A percentile compares a stretch with the other conserved stretches of the same genome.
These are phyloP conservation scores for Acanthaster planci DNA, from an alignment of 35 echinoderm and acorn worm species.

Conservation along the genomic window DNA sequence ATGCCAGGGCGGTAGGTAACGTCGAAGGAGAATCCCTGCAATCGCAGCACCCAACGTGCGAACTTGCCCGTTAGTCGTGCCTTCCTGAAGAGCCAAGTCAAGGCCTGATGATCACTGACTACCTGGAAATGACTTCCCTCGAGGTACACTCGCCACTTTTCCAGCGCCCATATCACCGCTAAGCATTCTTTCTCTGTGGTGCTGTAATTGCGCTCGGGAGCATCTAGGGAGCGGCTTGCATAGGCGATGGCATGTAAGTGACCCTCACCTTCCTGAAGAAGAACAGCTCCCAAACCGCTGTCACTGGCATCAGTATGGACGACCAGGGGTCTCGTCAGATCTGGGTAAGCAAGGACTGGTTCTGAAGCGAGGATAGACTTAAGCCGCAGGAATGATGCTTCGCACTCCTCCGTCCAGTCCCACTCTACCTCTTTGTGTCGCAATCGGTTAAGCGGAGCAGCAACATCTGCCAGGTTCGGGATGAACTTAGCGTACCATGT, in stretches of 20 bases:
- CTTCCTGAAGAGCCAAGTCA: constrained; percentile 44
- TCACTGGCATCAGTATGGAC: constrained; percentile 51
- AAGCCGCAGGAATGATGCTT: not conserved
- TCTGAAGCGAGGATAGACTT: constrained; percentile 23
- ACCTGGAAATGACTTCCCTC: constrained; percentile 38
- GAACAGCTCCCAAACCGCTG: constrained; percentile 45
- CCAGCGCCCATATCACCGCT: constrained; percentile 43
- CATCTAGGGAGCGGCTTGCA: constrained; percentile 27
- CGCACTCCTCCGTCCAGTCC: not conserved
- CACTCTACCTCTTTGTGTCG: constrained; percentile 18
- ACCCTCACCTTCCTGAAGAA: constrained; percentile 23
- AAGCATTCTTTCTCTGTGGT: constrained; percentile 63
- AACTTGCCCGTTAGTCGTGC: not conserved
- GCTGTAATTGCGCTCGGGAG: constrained; percentile 33
- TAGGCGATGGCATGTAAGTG: constrained; percentile 31
- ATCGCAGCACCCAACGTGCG: constrained; percentile 40
- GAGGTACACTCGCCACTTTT: constrained; percentile 47
- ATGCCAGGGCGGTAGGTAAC: constrained; percentile 37
- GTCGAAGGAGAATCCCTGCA: constrained; percentile 43
- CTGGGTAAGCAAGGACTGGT: constrained; percentile 38
- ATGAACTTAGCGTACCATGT: constrained; percentile 47
- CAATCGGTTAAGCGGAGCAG: constrained; percentile 24
- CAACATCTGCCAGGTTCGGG: constrained; percentile 5
- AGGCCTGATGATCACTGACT: constrained; percentile 53
- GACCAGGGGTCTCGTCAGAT: constrained; percentile 22